A percentile compares a stretch with the other conserved stretches of the same genome.
Evolutionary conservation across 1,140 invertebrate species (phyloP).

Genomic region (Phenacoccus solenopsis): DNA sequence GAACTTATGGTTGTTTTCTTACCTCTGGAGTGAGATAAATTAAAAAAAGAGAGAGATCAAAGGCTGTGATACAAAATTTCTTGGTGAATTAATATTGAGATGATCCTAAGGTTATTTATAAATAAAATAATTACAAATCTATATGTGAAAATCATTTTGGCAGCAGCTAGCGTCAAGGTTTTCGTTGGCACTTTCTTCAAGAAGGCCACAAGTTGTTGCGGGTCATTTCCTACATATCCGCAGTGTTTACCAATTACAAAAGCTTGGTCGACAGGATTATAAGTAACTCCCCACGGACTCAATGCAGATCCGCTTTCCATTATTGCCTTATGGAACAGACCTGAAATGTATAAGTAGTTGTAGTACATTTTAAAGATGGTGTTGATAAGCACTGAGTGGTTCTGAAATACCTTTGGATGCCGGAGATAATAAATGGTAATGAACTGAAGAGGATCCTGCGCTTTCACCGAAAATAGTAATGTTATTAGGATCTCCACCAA

Average conservation of each 20-base stretch:
- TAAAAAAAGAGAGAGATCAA: no score
- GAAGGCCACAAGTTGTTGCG: neutral
- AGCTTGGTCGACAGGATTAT: neutral
- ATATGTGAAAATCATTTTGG: neutral
- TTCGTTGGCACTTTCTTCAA: neutral
- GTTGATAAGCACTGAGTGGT: no score
- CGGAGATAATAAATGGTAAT: conserved; percentile 50
- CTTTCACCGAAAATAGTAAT: conserved; percentile 59
- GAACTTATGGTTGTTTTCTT: no score
- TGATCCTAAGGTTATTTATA: no score
- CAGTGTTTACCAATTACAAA: neutral
- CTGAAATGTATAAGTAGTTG: conserved; percentile 14
- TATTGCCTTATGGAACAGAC: conserved; percentile 22
- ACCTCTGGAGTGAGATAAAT: no score
- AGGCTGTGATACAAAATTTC: no score
- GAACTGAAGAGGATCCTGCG: conserved; percentile 50
- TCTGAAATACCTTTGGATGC: conserved; percentile 36
- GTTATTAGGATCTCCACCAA: conserved; percentile 57
- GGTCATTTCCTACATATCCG: neutral
- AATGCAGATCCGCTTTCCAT: conserved; percentile 18
- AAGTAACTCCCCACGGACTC: neutral
- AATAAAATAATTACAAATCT: no score
- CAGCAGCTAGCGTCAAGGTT: neutral
- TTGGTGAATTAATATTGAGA: no score
- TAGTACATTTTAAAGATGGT: no score